Conservation (phyloP, 2,797 vertebrate species). For the Pitangus sulphuratus region DNA sequence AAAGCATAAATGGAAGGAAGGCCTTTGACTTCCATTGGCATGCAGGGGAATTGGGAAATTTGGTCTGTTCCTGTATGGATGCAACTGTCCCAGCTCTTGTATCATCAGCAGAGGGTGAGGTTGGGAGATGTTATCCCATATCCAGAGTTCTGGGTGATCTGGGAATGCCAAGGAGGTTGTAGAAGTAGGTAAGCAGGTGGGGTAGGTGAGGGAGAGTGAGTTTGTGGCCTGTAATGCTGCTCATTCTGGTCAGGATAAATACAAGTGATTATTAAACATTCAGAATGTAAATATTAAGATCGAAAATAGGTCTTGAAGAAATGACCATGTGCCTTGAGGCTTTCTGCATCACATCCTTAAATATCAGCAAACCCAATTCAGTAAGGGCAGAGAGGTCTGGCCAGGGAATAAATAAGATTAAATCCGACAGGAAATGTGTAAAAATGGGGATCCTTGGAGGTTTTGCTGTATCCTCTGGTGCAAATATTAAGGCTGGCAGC, state of each 20-base stretch:
- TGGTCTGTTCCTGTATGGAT: neutral
- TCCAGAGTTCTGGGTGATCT: neutral
- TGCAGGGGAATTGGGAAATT: neutral
- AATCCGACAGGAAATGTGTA: neutral
- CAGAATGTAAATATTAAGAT: neutral
- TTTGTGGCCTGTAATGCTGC: neutral
- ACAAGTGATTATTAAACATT: neutral
- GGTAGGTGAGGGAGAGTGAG: neutral
- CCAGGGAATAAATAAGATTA: neutral
- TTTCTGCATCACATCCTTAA: neutral
- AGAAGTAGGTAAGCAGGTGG: neutral
- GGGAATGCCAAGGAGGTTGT: neutral
- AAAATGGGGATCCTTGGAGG: neutral
- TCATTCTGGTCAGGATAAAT: neutral
- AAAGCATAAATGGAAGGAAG: neutral
- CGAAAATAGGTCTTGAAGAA: neutral
- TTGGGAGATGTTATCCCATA: accelerated
- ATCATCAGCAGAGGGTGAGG: neutral
- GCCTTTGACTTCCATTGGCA: neutral
- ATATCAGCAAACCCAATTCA: neutral
- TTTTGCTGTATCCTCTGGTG: neutral
- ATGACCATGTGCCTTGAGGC: neutral
- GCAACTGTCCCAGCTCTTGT: neutral
- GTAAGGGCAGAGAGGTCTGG: neutral
- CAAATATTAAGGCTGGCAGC: slow-evolving; percentile 16